Evolutionary conservation across 2,888 invertebrate species (phyloP).

Genomic region (Leptinotarsa rubiginosa): DNA sequence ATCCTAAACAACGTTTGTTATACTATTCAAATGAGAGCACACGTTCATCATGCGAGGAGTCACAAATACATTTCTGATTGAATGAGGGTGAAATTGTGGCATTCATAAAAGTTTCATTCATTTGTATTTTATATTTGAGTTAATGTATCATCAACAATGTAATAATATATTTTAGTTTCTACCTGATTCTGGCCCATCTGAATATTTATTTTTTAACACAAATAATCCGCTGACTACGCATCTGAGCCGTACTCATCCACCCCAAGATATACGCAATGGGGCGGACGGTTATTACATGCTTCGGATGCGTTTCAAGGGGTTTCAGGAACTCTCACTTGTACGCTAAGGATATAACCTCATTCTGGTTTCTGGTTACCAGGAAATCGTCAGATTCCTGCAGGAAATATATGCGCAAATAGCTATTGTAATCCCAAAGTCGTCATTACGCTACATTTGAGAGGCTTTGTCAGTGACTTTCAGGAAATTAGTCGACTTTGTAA

Average conservation of each 20-base stretch:
- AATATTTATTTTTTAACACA: background rate
- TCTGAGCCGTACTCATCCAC: constrained; percentile 24
- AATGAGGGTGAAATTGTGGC: too few species aligned
- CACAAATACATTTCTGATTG: too few species aligned
- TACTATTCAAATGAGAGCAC: too few species aligned
- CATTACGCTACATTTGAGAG: constrained; percentile 35
- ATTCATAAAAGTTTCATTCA: too few species aligned
- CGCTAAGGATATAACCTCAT: constrained; percentile 18
- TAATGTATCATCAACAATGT: too few species aligned
- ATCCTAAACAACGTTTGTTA: too few species aligned
- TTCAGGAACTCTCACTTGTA: constrained; percentile 16
- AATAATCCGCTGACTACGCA: constrained; percentile 9
- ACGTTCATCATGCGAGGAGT: too few species aligned
- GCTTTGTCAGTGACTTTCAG: constrained; percentile 29
- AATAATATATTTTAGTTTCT: too few species aligned
- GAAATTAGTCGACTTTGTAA: constrained; percentile 28
- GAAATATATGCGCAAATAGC: constrained; percentile 43
- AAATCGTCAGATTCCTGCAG: constrained; percentile 46
- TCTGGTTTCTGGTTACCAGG: constrained; percentile 35
- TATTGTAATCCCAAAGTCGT: constrained; percentile 41
- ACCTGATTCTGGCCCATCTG: too few species aligned
- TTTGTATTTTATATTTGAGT: too few species aligned
- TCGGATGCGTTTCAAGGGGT: constrained; percentile 18
- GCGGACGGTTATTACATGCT: constrained; percentile 27
- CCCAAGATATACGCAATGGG: constrained; percentile 32